Conservation (phyloP, 2,888 invertebrate genomes). For the Norana najaformis region DNA sequence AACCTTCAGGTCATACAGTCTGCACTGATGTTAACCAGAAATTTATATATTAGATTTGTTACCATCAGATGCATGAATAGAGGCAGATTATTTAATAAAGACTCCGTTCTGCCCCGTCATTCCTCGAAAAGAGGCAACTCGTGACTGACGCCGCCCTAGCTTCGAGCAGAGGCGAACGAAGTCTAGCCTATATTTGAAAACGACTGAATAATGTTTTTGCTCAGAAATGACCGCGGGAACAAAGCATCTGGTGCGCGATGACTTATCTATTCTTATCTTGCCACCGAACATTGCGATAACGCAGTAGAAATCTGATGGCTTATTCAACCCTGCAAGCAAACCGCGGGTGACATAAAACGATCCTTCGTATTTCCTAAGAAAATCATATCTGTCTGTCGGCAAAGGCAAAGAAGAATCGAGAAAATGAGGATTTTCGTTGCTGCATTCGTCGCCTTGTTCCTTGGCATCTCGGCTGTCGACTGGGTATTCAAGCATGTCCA, state of each 20-base stretch:
- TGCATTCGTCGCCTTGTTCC: neutral
- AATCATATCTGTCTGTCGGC: neutral
- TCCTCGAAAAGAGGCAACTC: no score
- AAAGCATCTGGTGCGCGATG: neutral
- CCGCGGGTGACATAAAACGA: neutral
- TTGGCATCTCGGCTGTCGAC: neutral
- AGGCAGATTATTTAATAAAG: no score
- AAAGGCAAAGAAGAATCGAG: neutral
- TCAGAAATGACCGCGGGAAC: neutral
- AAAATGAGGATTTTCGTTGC: neutral
- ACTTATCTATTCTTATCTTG: neutral
- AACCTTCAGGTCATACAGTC: no score
- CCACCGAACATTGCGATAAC: neutral
- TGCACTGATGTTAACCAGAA: no score
- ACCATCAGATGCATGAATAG: no score
- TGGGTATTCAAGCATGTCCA: conserved; percentile 2
- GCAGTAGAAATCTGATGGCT: neutral
- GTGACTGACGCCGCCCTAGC: no score
- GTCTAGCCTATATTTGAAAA: neutral
- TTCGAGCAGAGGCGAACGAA: no score
- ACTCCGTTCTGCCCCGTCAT: no score
- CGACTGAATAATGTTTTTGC: neutral
- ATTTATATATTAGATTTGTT: no score
- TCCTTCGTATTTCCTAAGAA: neutral
- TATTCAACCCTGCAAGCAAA: neutral